Base-by-base conservation (phyloP, 2,888 invertebrate genomes). In the Emmelina monodactyla region DNA sequence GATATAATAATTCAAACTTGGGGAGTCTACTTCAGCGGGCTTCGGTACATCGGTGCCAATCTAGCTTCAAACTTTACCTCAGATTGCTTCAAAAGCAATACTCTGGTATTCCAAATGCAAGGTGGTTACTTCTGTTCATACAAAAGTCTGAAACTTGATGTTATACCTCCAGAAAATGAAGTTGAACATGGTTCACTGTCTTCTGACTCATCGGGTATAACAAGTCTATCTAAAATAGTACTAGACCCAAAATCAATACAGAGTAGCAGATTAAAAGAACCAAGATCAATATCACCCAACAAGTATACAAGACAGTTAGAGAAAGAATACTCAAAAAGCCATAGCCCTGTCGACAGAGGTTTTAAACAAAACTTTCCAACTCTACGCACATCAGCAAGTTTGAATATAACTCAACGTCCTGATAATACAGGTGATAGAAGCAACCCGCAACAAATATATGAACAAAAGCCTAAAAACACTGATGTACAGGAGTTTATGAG, bases 31-130 rank as follows among this genome's bases (percentile, higher is more conserved):
- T 88, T 96, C 51, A 89, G 89, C 37, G 94, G 94, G 1, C 79
- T 96, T 10, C 82, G 89, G 34, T 91, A 89, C 51, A 82, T 91
- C 29, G 88, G 89, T 32, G 85, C 86, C 32, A 87, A 87, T 58
- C 62, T 88, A 37, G 75, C 85, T 31, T 87, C 91, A 9, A 83
- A 83, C 46, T 84, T 87, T 53, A 84, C 87, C 28, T 85, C 88
- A 2, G 82, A 82, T 36, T 82, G 86, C 50, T 86, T 91, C 48
- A 83, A 83, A 57, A 75, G 83, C 42, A 91, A 92, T 60, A 87
- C 91, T 30, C 69, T 94, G 49, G 87, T 96, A 49, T 92, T 96
- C 65, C 88, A 91, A 73, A 86, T 95, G 83, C 89, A 89, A 42
- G 93, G 92, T 22, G 94, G 94, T 2, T 91, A 86, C 54, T 96